phyloP scores from a whole-genome alignment of 2,888 invertebrate genomes.

The Euspilapteryx auroguttella region DNA sequence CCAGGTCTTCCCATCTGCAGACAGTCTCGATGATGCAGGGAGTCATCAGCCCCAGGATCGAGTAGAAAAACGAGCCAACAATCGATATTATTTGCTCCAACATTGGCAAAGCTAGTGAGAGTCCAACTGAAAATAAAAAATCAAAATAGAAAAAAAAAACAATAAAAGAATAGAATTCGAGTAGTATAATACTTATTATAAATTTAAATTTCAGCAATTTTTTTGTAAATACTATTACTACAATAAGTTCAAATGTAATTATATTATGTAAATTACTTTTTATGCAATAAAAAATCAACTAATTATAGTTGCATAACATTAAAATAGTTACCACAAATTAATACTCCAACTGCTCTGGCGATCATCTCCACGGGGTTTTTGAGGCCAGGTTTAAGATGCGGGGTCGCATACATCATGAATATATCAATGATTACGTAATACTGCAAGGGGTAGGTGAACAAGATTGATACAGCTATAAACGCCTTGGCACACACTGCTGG shows the following conservation, averaged over 20 bases:
- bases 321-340: slow-evolving; percentile 32
- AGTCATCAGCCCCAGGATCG: slow-evolving; percentile 72
- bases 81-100: slow-evolving; percentile 49
- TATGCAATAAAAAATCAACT: too few relatives aligned
- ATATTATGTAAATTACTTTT: too few relatives aligned
- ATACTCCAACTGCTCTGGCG: slow-evolving; percentile 31
- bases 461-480: slow-evolving; percentile 85
- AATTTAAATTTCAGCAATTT: background rate
- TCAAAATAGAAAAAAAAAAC: too few relatives aligned
- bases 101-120: slow-evolving; percentile 49
- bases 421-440: slow-evolving; percentile 92
- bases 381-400: slow-evolving; percentile 59
- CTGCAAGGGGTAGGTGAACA: slow-evolving; percentile 91
- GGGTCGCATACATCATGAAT: slow-evolving; percentile 67
- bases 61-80: slow-evolving; percentile 64
- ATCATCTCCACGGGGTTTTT: slow-evolving; percentile 17
- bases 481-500: slow-evolving; percentile 78
- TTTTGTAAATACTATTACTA: too few relatives aligned
- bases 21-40: slow-evolving; percentile 77
- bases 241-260: too few relatives aligned
- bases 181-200: background rate
- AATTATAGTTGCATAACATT: slow-evolving; percentile 1
- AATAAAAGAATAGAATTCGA: background rate
- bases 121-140: too few relatives aligned
- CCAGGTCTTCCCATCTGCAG: slow-evolving; percentile 69